These are phyloP conservation scores for Panagrolaimus sp. DNA, from an alignment of 1,140 invertebrate species.

Conservation along the genomic window DNA sequence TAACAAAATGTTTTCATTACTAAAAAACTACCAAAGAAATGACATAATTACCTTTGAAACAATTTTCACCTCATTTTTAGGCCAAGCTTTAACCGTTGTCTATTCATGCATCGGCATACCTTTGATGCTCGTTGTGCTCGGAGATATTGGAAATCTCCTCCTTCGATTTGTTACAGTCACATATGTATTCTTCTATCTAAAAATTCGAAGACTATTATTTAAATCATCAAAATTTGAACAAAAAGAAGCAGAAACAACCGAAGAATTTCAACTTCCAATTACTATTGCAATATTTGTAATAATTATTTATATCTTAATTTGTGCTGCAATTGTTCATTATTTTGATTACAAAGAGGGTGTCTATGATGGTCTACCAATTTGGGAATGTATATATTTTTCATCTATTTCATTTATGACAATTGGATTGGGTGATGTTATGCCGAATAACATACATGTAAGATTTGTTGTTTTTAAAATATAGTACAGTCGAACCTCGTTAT, in stretches of 20 bases:
- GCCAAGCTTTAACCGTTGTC: conserved; percentile 24
- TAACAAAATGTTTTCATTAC: too few relatives aligned
- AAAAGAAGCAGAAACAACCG: too few relatives aligned
- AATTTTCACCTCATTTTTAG: too few relatives aligned
- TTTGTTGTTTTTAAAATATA: neutral
- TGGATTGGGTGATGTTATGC: conserved; percentile 38
- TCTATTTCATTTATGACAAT: conserved; percentile 22
- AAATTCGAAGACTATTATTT: conserved; percentile 13
- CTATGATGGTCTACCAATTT: neutral
- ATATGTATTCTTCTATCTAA: conserved; percentile 16
- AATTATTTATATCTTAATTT: conserved; percentile 12
- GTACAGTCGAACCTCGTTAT: too few relatives aligned
- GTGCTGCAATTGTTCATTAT: neutral
- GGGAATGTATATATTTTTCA: conserved; percentile 6
- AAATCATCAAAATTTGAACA: conserved; percentile 14
- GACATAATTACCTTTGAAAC: too few relatives aligned
- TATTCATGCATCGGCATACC: conserved; percentile 30
- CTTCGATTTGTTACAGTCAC: conserved; percentile 24
- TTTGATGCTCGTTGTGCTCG: conserved; percentile 38
- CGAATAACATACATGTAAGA: conserved; percentile 36
- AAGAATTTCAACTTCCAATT: conserved; percentile 21
- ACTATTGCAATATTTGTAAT: neutral
- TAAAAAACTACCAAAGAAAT: too few relatives aligned
- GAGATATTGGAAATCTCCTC: conserved; percentile 32
- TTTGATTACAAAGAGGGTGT: neutral